Conservation (phyloP, 2,797 vertebrate genomes). For the Tragopan temminckii region DNA sequence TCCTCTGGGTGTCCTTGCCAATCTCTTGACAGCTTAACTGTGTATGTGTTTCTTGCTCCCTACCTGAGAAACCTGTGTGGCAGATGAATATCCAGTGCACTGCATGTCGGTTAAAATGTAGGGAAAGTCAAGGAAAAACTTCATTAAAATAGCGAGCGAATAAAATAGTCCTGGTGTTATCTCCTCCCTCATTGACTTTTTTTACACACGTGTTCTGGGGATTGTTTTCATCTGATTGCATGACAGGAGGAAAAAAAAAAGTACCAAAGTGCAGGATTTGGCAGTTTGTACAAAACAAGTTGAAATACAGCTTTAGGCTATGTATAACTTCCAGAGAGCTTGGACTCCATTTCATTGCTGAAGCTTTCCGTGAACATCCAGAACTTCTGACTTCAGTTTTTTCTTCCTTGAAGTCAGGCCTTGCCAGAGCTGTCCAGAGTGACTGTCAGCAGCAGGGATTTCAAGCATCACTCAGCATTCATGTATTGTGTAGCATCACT, state of each 20-base stretch:
- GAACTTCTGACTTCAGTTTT: not conserved
- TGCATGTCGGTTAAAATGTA: not conserved
- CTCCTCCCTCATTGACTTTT: not conserved
- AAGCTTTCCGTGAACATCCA: not conserved
- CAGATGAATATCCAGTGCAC: not conserved
- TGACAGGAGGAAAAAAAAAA: not conserved
- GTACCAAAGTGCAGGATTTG: not conserved
- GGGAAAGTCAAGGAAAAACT: not conserved
- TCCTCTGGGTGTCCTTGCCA: not conserved
- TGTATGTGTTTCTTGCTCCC: not conserved
- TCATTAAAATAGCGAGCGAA: not conserved
- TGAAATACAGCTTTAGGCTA: slow-evolving; percentile 19
- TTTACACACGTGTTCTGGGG: not conserved
- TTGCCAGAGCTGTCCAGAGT: not conserved
- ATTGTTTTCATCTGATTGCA: not conserved
- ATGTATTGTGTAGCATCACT: not conserved
- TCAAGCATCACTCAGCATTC: not conserved
- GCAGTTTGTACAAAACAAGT: not conserved
- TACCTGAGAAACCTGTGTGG: not conserved
- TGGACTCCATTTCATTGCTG: not conserved
- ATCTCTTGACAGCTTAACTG: not conserved
- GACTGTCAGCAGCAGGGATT: not conserved
- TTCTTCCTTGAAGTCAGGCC: not conserved
- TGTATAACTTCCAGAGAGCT: not conserved
- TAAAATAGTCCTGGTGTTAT: not conserved